phyloP scores from a whole-genome alignment of 2,113 vertebrate species.

The Prionailurus viverrinus region DNA sequence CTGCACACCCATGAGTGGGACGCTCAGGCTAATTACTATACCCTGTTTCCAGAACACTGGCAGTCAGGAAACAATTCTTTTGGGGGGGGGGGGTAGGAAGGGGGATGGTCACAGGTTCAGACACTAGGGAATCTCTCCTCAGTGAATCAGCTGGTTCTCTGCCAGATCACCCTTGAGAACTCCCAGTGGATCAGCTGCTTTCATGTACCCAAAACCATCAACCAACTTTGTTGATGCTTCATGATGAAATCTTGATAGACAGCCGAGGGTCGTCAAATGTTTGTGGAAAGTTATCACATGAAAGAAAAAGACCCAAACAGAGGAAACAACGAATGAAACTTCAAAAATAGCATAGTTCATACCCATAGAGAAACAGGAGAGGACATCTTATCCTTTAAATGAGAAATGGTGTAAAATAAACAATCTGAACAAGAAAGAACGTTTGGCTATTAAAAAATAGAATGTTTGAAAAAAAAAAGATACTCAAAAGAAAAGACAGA shows the following conservation, averaged over 20 bases:
- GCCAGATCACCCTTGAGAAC: neutral
- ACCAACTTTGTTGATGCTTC: neutral
- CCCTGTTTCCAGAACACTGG: neutral
- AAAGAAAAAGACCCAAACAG: neutral
- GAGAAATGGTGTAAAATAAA: constrained; percentile 15
- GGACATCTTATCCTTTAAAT: neutral
- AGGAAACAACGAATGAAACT: neutral
- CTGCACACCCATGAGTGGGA: neutral
- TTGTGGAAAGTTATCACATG: neutral
- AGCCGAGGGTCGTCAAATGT: neutral
- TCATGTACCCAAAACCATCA: neutral
- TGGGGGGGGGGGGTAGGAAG: neutral
- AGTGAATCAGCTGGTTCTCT: neutral
- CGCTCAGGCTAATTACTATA: neutral
- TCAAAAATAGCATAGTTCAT: neutral
- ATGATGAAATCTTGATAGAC: neutral
- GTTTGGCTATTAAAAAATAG: neutral
- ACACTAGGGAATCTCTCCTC: neutral
- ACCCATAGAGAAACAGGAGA: neutral
- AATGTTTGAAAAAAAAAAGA: neutral
- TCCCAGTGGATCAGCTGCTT: neutral
- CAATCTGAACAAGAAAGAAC: neutral
- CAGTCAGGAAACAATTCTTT: neutral
- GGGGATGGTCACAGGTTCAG: neutral
- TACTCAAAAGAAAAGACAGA: neutral